Evolutionary conservation across 2,888 invertebrate genomes (phyloP).

Genomic region (Cataglyphis albicans): DNA sequence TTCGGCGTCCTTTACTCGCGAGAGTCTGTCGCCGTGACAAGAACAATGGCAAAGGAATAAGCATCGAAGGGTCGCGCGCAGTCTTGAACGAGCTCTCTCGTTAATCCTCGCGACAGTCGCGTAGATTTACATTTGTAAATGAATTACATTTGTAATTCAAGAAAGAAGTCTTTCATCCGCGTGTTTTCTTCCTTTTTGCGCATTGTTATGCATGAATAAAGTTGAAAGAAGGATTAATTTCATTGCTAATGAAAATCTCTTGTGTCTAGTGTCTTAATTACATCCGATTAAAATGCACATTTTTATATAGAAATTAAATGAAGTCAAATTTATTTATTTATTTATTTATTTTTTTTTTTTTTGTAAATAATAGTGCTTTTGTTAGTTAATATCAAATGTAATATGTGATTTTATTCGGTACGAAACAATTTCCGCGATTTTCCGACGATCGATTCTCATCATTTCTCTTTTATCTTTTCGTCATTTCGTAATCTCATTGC

Average conservation of each 20-base stretch:
- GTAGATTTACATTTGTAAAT: constrained; percentile 49
- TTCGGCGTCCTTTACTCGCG: constrained; percentile 15
- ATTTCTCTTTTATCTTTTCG: neutral
- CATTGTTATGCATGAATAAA: constrained; percentile 11
- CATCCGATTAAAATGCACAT: neutral
- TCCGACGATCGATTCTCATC: neutral
- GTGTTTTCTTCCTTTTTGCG: neutral
- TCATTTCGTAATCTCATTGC: constrained; percentile 1
- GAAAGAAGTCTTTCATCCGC: constrained; percentile 33
- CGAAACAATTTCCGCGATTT: neutral
- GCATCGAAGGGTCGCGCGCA: constrained; percentile 38
- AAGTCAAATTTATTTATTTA: neutral
- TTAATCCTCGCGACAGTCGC: constrained; percentile 48
- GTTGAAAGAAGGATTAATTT: constrained; percentile 37
- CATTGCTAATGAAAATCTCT: constrained; percentile 1
- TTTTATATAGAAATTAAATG: neutral
- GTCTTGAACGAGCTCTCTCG: constrained; percentile 44
- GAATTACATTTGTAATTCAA: constrained; percentile 45
- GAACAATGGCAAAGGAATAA: constrained; percentile 47
- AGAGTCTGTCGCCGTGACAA: constrained; percentile 44
- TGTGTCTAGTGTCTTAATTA: neutral
- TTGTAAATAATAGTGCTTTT: neutral
- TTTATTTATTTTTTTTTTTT: neutral
- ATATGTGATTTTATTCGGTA: neutral
- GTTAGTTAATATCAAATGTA: neutral